Evolutionary conservation across 2,797 vertebrate genomes (phyloP), one percentile per base, ranked within the genome.

Genomic region (Menidia menidia): DNA sequence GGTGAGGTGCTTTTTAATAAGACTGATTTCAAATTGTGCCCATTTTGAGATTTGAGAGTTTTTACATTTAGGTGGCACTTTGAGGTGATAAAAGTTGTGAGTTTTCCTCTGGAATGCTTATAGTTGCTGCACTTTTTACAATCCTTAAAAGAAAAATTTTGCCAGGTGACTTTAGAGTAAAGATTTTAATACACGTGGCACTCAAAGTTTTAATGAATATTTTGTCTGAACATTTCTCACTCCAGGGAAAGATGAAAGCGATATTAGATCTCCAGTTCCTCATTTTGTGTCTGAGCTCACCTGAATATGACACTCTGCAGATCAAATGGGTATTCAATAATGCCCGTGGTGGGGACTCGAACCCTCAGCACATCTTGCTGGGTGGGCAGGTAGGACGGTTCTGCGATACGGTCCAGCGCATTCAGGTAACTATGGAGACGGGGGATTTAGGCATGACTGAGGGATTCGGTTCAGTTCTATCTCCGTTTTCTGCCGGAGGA

Each of bases 301-400:
- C 93, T 93, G 89, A 95, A 94, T 75, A 95, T 94, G 78, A 95
- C 93, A 31, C 92, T 93, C 83, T 95, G 92, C 66, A 94, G 87
- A 84, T 94, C 93, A 60, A 94, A 94, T 0, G 92, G 92, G 69
- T 94, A 94, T 78, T 94, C 93, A 11, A 93, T 94, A 77, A 93
- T 94, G 61, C 94, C 94, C 3, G 92, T 95, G 75, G 93, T 94
- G 25, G 93, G 93, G 56, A 94, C 93, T 83, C 92, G 77, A 68
- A 93, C 87, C 70, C 80, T 78, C 83, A 95, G 86, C 55, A 92
- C 83, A 44, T 83, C 85, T 68, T 92, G 84, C 71, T 61, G 75
- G 4, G 85, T 90, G 42, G 92, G 90, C 59, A 94, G 88, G 69
- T 87, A 95, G 67, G 32, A n/a, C 0, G 42, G 71, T 57, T 82